Conservation (phyloP, 2,797 vertebrate species). For the Gobionotothen gibberifrons region DNA sequence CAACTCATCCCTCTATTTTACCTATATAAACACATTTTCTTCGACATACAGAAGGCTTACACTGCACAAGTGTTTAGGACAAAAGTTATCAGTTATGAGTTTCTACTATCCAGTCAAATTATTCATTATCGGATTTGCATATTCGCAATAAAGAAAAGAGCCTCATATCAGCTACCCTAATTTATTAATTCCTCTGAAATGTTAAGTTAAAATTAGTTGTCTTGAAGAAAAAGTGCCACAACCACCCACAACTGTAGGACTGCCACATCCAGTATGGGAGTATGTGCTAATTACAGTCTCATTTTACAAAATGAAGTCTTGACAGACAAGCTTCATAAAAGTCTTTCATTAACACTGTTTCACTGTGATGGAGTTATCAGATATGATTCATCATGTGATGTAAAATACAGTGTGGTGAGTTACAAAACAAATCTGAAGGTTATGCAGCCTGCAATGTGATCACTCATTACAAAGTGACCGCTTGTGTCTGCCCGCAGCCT, state of each 20-base stretch:
- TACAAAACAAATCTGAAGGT: constrained; percentile 24
- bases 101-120: neutral
- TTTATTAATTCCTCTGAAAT: constrained; percentile 24
- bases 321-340: constrained; percentile 27
- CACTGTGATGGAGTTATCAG: constrained; percentile 19
- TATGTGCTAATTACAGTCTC: constrained; percentile 8
- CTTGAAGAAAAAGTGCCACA: constrained; percentile 31
- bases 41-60: constrained; percentile 1
- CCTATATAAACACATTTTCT: constrained; percentile 18
- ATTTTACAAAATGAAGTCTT: constrained; percentile 32
- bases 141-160: neutral
- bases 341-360: constrained; percentile 4
- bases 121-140: constrained; percentile 13
- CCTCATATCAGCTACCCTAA: neutral
- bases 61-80: constrained; percentile 8
- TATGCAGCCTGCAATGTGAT: constrained; percentile 16
- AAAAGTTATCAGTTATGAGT: neutral
- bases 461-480: constrained; percentile 36
- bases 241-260: neutral
- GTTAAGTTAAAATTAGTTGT: constrained; percentile 24
- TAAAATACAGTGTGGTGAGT: constrained; percentile 6
- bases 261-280: neutral
- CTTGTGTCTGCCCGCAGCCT: constrained; percentile 27
- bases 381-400: constrained; percentile 20
- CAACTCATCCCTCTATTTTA: neutral